phyloP scores from a whole-genome alignment of 2,797 vertebrate species.

The Enteromius viviparus region DNA sequence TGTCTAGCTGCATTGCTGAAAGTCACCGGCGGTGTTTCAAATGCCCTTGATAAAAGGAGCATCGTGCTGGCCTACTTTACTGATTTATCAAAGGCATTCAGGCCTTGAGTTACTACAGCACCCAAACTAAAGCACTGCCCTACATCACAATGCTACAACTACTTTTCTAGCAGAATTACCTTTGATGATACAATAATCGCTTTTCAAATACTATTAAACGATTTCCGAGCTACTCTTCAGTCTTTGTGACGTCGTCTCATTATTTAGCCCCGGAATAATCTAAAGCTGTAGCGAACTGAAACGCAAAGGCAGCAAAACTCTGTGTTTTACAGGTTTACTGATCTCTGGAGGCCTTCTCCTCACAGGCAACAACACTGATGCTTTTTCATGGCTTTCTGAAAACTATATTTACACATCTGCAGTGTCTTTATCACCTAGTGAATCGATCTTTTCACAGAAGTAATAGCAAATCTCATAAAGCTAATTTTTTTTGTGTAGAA shows the following conservation, averaged over 20 bases:
- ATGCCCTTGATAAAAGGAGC: conserved; percentile 44
- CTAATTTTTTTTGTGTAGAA: neutral
- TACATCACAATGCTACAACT: conserved; percentile 30
- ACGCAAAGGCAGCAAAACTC: conserved; percentile 3
- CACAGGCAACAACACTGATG: neutral
- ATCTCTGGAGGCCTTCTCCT: conserved; percentile 8
- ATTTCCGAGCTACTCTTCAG: neutral
- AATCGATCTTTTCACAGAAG: neutral
- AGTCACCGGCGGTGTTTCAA: conserved; percentile 22
- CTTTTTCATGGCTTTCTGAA: neutral
- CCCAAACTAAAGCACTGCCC: conserved; percentile 32
- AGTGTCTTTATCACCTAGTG: neutral
- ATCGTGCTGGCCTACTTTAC: conserved; percentile 46
- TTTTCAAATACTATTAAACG: neutral
- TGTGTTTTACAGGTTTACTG: conserved; percentile 7
- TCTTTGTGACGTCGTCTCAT: neutral
- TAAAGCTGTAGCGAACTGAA: neutral
- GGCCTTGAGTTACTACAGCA: conserved; percentile 27
- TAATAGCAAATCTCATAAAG: no score
- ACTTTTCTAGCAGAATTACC: conserved; percentile 4
- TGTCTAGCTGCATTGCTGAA: conserved; percentile 22
- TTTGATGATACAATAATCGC: conserved; percentile 2
- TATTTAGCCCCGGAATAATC: neutral
- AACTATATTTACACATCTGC: neutral
- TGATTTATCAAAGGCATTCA: conserved; percentile 25